Evolutionary conservation across 2,113 vertebrate species (phyloP).

Genomic region (Centropristis striata): DNA sequence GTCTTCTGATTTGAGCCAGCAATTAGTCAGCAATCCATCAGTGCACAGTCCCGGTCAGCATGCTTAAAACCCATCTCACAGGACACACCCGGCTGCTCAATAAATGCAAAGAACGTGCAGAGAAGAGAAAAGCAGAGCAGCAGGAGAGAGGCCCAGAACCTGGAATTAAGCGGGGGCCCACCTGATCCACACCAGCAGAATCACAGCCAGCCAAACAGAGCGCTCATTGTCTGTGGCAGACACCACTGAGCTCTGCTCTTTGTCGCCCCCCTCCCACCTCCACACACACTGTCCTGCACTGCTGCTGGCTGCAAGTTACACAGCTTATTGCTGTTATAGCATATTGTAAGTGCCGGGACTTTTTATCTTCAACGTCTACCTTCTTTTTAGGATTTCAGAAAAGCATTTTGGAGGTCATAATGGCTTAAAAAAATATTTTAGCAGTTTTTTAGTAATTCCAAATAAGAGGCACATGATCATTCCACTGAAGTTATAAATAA

Average conservation of each 20-base stretch:
- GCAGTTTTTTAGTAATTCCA: background rate
- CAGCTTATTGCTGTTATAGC: background rate
- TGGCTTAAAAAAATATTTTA: background rate
- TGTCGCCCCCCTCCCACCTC: constrained; percentile 90
- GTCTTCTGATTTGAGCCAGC: constrained; percentile 59
- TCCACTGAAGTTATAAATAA: background rate
- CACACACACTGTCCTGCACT: constrained; percentile 65
- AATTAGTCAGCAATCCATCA: constrained; percentile 71
- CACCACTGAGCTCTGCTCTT: constrained; percentile 90
- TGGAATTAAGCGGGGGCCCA: constrained; percentile 88
- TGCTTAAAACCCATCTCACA: constrained; percentile 50
- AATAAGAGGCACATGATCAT: background rate
- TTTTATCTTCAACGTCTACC: background rate
- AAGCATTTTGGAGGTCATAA: background rate
- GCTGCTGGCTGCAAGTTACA: constrained; percentile 54
- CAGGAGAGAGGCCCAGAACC: constrained; percentile 85
- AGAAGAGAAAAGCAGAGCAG: constrained; percentile 83
- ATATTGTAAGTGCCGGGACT: background rate
- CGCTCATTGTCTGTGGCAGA: constrained; percentile 91
- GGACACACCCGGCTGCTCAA: constrained; percentile 30
- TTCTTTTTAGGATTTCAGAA: background rate
- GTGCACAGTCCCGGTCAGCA: constrained; percentile 21
- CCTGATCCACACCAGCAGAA: constrained; percentile 86
- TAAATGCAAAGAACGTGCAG: constrained; percentile 74
- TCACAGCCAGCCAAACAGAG: constrained; percentile 90